These are phyloP conservation scores for Uloborus diversus DNA, from an alignment of 1,140 invertebrate species.

Conservation along the genomic window DNA sequence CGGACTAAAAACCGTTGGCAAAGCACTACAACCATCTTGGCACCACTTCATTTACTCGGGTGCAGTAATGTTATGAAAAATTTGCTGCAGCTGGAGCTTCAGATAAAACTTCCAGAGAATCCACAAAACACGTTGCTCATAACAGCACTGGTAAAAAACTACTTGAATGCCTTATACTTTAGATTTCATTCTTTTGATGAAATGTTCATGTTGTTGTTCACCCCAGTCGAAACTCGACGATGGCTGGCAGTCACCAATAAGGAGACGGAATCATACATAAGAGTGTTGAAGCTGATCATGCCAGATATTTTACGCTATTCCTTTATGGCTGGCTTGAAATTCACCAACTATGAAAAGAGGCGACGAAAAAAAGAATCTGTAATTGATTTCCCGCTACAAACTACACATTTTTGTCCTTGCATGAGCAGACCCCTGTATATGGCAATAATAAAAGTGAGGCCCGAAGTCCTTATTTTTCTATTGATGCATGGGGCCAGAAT, in stretches of 20 bases:
- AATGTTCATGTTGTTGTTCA: constrained; percentile 27
- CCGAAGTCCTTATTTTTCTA: constrained; percentile 6
- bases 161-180: constrained; percentile 35
- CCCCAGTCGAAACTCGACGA: not conserved
- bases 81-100: too few species aligned
- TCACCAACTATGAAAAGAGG: not conserved
- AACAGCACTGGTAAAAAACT: too few species aligned
- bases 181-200: constrained; percentile 35
- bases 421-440: constrained; percentile 37
- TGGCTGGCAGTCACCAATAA: not conserved
- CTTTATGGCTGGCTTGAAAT: not conserved
- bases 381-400: constrained; percentile 26
- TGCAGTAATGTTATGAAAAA: too few species aligned
- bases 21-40: too few species aligned
- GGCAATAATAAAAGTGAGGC: constrained; percentile 5
- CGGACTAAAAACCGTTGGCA: too few species aligned
- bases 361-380: not conserved
- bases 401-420: constrained; percentile 29
- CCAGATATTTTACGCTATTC: constrained; percentile 27
- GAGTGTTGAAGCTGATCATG: not conserved
- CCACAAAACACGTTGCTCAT: too few species aligned
- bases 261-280: not conserved
- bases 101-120: too few species aligned
- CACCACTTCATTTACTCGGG: too few species aligned
- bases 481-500: constrained; percentile 30